Evolutionary conservation across 2,888 invertebrate species (phyloP), one percentile per base, ranked within the genome.

Genomic region (Cryptops parisi): DNA sequence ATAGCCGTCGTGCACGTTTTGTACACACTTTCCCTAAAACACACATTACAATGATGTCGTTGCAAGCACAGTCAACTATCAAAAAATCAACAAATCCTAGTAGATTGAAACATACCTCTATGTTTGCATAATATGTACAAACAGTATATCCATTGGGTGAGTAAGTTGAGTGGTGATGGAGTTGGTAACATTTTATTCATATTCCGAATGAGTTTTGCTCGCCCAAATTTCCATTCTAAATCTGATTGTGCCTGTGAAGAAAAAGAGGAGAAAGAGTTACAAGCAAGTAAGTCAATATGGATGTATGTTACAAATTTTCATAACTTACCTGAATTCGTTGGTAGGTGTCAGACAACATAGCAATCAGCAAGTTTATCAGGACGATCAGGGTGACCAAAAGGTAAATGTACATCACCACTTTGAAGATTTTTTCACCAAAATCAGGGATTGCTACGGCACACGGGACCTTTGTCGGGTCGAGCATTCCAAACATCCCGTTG

Each of bases 261-360:
- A 6, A 41, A 39, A 12, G 6, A 46, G 23, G 23, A 12, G 5
- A 23, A 46, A 21, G 15, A 23, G 6, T 22, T 47, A 4, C 17
- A 47, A 45, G n/a, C 3, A 22, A 45, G 19, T n/a, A 45, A 4
- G 15, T 19, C 19, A 17, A 22, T 22, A 4, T 22, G 3, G 23
- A 19, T n/a, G 6, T 19, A 19, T 4, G 3, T 22, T 45, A 33
- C 6, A 43, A 43, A 5, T 43, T 9, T 5, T 19, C 21, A 6
- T n/a, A 46, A 12, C 17, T 53, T 50, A 64, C 70, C 60, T 73
- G 74, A 68, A 96, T 96, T 68, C 94, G 81, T 73, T 97, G 96
- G 74, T 98, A 97, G 66, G 97, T 97, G 79, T 97, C 96, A 74
- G 94, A 94, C 94, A 97, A 96, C 96, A 97, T 96, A 76, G 97